phyloP scores from a whole-genome alignment of 2,888 invertebrate genomes.

The Synanthedon vespiformis region DNA sequence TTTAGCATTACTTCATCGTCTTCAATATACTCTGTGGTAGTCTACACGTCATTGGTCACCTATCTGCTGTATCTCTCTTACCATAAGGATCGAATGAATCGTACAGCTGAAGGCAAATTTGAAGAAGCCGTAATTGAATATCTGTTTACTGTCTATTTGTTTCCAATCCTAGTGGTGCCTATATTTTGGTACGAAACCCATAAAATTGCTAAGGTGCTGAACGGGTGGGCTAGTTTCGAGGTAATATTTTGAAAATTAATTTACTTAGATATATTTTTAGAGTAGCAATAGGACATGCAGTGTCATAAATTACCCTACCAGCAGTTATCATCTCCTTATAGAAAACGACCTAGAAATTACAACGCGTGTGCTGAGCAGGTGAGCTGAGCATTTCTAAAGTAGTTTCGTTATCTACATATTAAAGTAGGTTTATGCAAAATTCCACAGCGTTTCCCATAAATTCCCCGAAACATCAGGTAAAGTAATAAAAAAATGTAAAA shows the following conservation, averaged over 20 bases:
- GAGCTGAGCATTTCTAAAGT: no score
- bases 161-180: conserved; percentile 74
- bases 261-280: neutral
- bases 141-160: conserved; percentile 77
- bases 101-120: conserved; percentile 75
- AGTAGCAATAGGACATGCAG: neutral
- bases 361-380: no score
- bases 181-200: conserved; percentile 76
- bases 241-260: conserved; percentile 27
- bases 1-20: conserved; percentile 64
- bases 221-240: conserved; percentile 78
- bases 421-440: no score
- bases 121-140: conserved; percentile 83
- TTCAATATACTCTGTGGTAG: conserved; percentile 69
- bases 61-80: conserved; percentile 74
- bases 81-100: conserved; percentile 72
- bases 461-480: no score
- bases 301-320: neutral
- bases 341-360: neutral
- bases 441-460: no score
- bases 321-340: neutral
- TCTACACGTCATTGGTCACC: conserved; percentile 59
- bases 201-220: conserved; percentile 73
- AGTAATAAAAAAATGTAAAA: no score
- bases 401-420: no score